A percentile compares a stretch with the other conserved stretches of the same genome.
Evolutionary conservation across 2,113 vertebrate species (phyloP).

Genomic region (Clarias magur): DNA sequence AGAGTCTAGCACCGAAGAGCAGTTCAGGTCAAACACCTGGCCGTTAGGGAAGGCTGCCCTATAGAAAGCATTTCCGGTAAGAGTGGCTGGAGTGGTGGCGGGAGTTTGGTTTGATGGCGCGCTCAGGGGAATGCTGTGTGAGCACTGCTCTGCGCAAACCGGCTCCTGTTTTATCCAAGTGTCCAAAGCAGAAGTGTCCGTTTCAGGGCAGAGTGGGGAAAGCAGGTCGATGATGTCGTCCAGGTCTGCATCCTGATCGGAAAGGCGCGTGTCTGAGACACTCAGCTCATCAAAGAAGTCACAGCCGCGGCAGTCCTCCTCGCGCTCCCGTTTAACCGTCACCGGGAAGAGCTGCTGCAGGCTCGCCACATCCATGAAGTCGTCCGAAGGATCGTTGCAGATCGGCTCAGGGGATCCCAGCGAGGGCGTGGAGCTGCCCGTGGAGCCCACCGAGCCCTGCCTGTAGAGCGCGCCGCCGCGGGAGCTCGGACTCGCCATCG

Average conservation of each 20-base stretch:
- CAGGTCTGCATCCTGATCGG: slow-evolving; percentile 59
- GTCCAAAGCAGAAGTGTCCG: slow-evolving; percentile 45
- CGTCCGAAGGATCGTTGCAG: slow-evolving; percentile 62
- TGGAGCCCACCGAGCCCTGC: slow-evolving; percentile 61
- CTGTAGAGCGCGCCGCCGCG: slow-evolving; percentile 63
- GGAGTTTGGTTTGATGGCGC: slow-evolving; percentile 16
- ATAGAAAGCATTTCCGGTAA: slow-evolving; percentile 26
- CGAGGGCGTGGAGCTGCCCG: slow-evolving; percentile 23
- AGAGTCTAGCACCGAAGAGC: slow-evolving; percentile 46
- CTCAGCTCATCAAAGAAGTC: slow-evolving; percentile 59
- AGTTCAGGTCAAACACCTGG: slow-evolving; percentile 34
- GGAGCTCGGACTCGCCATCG: slow-evolving; percentile 48
- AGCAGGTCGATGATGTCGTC: slow-evolving; percentile 66
- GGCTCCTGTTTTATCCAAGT: slow-evolving; percentile 69
- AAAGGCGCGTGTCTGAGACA: not conserved
- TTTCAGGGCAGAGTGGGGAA: slow-evolving; percentile 62
- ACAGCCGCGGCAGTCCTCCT: slow-evolving; percentile 73
- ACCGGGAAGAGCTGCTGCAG: slow-evolving; percentile 61
- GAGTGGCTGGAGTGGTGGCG: not conserved
- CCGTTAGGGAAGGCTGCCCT: slow-evolving; percentile 23
- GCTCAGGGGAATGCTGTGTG: slow-evolving; percentile 41
- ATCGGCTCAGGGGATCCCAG: slow-evolving; percentile 64
- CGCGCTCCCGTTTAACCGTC: slow-evolving; percentile 77
- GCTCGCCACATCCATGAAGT: slow-evolving; percentile 50
- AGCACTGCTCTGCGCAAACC: slow-evolving; percentile 64